phyloP scores from a whole-genome alignment of 2,888 invertebrate genomes.

The Venusia cambrica region DNA sequence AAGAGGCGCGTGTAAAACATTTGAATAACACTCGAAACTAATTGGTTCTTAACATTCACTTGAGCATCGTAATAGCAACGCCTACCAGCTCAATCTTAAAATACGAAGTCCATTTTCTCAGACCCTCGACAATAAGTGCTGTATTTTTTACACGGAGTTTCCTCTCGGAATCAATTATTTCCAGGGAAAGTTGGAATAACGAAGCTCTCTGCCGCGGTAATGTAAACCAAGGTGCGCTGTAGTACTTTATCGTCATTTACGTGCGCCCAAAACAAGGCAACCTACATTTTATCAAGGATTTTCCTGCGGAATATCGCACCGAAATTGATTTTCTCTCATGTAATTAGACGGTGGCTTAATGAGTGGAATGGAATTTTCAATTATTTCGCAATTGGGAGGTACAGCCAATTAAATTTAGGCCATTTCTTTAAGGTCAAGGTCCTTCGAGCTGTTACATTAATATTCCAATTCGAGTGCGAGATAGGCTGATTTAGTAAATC shows the following conservation, averaged over 20 bases:
- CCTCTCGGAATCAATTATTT: constrained; percentile 38
- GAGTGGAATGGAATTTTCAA: constrained; percentile 19
- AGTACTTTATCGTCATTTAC: constrained; percentile 36
- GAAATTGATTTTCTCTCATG: constrained; percentile 29
- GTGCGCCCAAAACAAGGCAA: constrained; percentile 31
- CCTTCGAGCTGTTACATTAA: no score
- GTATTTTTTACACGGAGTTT: constrained; percentile 17
- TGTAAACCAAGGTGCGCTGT: constrained; percentile 36
- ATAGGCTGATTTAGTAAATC: no score
- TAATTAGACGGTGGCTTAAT: constrained; percentile 25
- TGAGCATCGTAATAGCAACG: not conserved
- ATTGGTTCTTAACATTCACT: constrained; percentile 1
- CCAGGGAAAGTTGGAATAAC: constrained; percentile 35
- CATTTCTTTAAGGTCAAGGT: no score
- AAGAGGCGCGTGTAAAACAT: no score
- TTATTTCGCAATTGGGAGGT: constrained; percentile 4
- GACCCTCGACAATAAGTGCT: constrained; percentile 14
- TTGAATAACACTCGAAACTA: not conserved
- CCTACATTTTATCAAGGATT: constrained; percentile 30
- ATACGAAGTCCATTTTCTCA: constrained; percentile 8
- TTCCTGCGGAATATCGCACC: constrained; percentile 23
- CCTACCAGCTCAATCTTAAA: constrained; percentile 6
- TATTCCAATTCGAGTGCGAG: no score
- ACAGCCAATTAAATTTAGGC: constrained; percentile 15
- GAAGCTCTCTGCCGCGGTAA: constrained; percentile 31